Evolutionary conservation across 2,888 invertebrate genomes (phyloP), one percentile per base, ranked within the genome.

Genomic region (Oligia latruncula): DNA sequence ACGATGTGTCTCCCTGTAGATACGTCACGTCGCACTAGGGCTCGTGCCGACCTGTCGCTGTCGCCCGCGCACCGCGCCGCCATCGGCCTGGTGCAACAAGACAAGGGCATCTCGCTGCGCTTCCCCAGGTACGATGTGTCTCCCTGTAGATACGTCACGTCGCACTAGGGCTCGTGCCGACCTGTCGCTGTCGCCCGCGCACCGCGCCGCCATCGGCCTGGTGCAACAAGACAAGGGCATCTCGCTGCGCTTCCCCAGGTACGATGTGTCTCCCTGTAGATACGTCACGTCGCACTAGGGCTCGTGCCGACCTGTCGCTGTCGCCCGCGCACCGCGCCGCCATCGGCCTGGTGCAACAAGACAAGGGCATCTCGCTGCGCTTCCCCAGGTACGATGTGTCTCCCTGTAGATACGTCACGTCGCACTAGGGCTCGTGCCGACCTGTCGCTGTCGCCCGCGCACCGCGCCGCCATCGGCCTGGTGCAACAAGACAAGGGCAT

Each of bases 51-150:
- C 77, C 97, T 99, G 80, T 99, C 99, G 11, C 97, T 99, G 71
- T 99, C 99, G 58, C 99, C 99, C 29, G 98, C 98, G 73, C 99
- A 99, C 95, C 97, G 97, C 93, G 99, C 99, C 72, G 99, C 98
- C 0, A 95, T 98, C 70, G 99, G 99, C 73, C 98, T 99, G 92
- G 98, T 98, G 67, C 99, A 99, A 96, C 97, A 98, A 1, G 98
- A 98, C 91, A 98, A 98, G 92, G 99, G 99, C 43, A 98, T 99
- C 46, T 46, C 46, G 46, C 46, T 46, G 9, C 46, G 46, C 46
- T 46, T 46, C 46, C 46, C 46, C 46, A 46, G 46, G 46, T 71
- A 52, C 43, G 43, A 43, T 43, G 43, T 4, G 4, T 40, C 40
- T 4, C 40, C 5, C 4, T 43, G 43, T 43, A 8, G 43, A 9